phyloP scores from a whole-genome alignment of 37 sponge, comb jelly and placozoan species.

The Agelas oroides region DNA sequence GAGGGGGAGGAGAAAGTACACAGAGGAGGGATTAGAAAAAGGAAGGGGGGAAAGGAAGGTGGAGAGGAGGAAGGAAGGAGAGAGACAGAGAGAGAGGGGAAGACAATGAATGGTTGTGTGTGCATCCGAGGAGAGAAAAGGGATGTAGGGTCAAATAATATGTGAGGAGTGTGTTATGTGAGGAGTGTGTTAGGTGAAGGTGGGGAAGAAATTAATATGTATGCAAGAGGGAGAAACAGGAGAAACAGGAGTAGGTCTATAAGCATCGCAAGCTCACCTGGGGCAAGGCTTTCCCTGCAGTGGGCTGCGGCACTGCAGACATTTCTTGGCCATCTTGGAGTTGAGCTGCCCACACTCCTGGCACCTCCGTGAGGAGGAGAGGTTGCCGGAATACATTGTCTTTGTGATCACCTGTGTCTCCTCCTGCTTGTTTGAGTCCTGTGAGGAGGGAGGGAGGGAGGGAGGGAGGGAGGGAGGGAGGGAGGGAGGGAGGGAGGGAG shows the following conservation, averaged over 20 bases:
- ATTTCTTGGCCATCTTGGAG: conserved; percentile 81
- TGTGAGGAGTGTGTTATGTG: too few species aligned
- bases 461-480: background rate
- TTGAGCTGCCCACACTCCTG: conserved; percentile 66
- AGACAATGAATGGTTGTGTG: background rate
- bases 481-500: background rate
- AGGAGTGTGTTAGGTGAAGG: too few species aligned
- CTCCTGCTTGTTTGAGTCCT: background rate
- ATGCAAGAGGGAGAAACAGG: too few species aligned
- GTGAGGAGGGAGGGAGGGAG: background rate
- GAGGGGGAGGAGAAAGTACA: background rate
- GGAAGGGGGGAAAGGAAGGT: background rate
- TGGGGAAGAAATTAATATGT: too few species aligned
- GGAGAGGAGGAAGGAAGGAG: background rate
- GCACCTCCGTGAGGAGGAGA: conserved; percentile 49
- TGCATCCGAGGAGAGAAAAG: too few species aligned
- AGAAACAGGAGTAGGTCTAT: too few species aligned
- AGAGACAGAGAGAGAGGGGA: background rate
- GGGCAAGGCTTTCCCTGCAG: conserved; percentile 34
- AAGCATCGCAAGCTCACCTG: conserved; percentile 1
- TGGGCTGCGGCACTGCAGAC: conserved; percentile 50
- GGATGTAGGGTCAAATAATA: too few species aligned
- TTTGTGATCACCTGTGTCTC: conserved; percentile 14
- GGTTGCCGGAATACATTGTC: conserved; percentile 34
- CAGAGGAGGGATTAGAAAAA: background rate